Evolutionary conservation across 2,797 vertebrate species (phyloP).

Genomic region (Coccyzus lansbergi): DNA sequence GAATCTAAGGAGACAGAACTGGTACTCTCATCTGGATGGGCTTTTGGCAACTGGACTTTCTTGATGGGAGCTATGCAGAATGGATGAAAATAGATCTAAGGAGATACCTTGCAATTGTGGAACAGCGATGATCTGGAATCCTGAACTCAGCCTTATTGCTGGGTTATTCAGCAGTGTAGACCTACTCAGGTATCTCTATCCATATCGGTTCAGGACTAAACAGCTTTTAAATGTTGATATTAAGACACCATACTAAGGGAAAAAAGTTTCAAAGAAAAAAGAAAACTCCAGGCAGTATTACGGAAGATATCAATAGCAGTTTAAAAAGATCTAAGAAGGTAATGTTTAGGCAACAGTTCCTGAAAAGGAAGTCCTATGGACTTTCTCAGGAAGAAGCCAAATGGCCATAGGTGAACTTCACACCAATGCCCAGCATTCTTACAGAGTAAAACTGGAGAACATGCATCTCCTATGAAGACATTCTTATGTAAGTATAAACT

Average conservation of each 20-base stretch:
- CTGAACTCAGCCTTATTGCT: background rate
- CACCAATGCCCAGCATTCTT: background rate
- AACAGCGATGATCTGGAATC: background rate
- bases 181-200: background rate
- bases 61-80: background rate
- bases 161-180: background rate
- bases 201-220: background rate
- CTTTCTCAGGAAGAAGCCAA: background rate
- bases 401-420: background rate
- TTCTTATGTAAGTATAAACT: background rate
- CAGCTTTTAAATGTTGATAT: background rate
- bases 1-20: background rate
- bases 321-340: background rate
- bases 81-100: background rate
- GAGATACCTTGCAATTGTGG: background rate
- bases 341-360: background rate
- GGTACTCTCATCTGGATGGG: background rate
- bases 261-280: background rate
- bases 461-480: rapidly evolving
- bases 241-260: background rate
- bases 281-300: background rate
- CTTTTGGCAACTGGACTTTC: background rate
- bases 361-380: background rate
- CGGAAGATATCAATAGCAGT: background rate
- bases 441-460: background rate